A percentile compares a stretch with the other conserved stretches of the same genome.
These are phyloP conservation scores for Cathartes aura DNA, from an alignment of 2,113 vertebrate species.

Conservation along the genomic window DNA sequence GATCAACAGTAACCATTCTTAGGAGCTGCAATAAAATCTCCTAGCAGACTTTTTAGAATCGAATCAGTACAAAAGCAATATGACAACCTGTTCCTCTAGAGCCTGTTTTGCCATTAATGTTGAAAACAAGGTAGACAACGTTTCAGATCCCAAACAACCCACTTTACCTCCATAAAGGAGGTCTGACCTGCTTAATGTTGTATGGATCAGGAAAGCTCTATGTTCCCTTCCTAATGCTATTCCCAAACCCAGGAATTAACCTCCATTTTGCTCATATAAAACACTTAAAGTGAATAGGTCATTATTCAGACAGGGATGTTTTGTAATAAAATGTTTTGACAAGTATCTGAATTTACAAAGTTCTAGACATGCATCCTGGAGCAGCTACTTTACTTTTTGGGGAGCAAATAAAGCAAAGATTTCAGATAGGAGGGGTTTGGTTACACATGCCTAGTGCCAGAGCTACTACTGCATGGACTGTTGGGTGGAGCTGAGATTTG, in stretches of 20 bases:
- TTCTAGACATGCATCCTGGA: neutral
- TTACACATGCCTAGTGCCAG: neutral
- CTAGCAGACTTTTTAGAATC: neutral
- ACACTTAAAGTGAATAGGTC: neutral
- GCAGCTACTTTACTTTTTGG: neutral
- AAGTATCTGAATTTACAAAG: neutral
- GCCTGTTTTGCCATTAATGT: neutral
- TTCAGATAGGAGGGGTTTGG: neutral
- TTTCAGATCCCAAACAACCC: neutral
- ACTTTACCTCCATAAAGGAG: neutral
- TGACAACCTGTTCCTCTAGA: neutral
- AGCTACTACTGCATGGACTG: neutral
- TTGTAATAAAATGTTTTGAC: neutral
- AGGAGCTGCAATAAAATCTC: neutral
- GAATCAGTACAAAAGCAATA: neutral
- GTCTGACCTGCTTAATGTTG: neutral
- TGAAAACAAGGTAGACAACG: neutral
- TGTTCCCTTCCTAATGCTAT: neutral
- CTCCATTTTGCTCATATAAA: neutral
- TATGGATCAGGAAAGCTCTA: neutral
- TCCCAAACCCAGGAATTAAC: neutral
- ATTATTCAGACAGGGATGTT: neutral
- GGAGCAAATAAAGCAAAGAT: neutral
- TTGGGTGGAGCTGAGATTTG: neutral
- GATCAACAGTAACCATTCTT: neutral